Evolutionary conservation across 1,140 invertebrate species (phyloP), one percentile per base, ranked within the genome.

Genomic region (Tetramorium parvispinum): DNA sequence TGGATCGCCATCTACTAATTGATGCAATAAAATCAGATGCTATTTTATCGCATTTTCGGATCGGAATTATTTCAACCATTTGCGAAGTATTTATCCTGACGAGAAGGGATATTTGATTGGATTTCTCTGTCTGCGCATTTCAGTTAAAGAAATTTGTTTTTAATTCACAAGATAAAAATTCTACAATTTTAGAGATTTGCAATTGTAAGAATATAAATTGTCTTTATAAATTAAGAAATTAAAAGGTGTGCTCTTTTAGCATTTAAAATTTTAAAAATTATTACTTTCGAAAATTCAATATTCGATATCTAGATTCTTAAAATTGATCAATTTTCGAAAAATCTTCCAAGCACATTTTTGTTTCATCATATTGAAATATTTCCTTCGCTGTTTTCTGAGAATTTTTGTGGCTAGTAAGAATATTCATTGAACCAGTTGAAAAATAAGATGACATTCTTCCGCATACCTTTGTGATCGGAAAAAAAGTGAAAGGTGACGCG

Each of bases 1-100:
- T 37, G 57, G 27, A 78, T 76, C 27, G 70, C 79, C 66, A 66
- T 90, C 76, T 87, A 63, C 89, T 91, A 91, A 91, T 91, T 66
- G 89, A 88, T 40, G 77, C 70, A 82, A 86, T 91, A 90, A 91
- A 91, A 90, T 32, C 43, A 46, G 27, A 24, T 13, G 53, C 13
- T 61, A 53, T n/a, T 75, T 75, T 59, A 75, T 83, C 43, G 16
- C 40, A 37, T 71, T 83, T 73, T 61, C 18, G 0, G 6, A 18
- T 1, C 13, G 40, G 24, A 82, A 82, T 82, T 71, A 71, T 82
- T 82, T 49, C 11, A 16, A 3, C 18, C 8, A 5, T 21, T 40
- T 70, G 49, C 32, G 3, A 57, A 57, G 18, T 57, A n/a, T 71
- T 43, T 57, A 43, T 40, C 2, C 2, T 7, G n/a, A 53, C 0